A percentile compares a stretch with the other conserved stretches of the same genome.
Conservation (phyloP, 2,888 invertebrate genomes). For the Cenopis cana region DNA sequence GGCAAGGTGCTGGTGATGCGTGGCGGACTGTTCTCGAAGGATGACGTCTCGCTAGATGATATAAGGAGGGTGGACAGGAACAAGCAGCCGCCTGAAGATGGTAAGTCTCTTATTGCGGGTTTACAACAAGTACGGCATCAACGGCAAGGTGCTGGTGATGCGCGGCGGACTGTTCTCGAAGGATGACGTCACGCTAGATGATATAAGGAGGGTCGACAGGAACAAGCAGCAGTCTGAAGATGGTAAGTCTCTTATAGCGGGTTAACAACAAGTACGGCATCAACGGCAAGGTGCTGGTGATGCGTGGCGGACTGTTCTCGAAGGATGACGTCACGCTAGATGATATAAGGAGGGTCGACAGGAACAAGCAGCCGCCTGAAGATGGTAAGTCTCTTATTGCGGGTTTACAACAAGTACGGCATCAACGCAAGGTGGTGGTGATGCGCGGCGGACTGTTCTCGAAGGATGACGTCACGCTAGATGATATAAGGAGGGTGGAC, state of each 20-base stretch:
- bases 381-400: slow-evolving; percentile 85
- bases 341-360: slow-evolving; percentile 94
- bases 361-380: slow-evolving; percentile 98
- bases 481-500: slow-evolving; percentile 95
- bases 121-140: slow-evolving; percentile 94
- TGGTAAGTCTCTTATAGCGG: slow-evolving; percentile 74
- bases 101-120: slow-evolving; percentile 61
- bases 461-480: slow-evolving; percentile 96
- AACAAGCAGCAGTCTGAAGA: slow-evolving; percentile 99
- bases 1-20: slow-evolving; percentile 95
- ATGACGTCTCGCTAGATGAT: slow-evolving; percentile 96
- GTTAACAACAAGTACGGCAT: slow-evolving; percentile 92
- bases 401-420: slow-evolving; percentile 91
- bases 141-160: slow-evolving; percentile 93
- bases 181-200: slow-evolving; percentile 96
- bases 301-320: slow-evolving; percentile 99
- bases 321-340: slow-evolving; percentile 96
- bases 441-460: slow-evolving; percentile 99
- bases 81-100: slow-evolving; percentile 98
- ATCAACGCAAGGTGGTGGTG: slow-evolving; percentile 93
- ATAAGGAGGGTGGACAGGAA: slow-evolving; percentile 95
- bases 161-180: slow-evolving; percentile 99
- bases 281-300: slow-evolving; percentile 92
- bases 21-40: slow-evolving; percentile 97
- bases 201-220: slow-evolving; percentile 94